Evolutionary conservation across 2,797 vertebrate genomes (phyloP), one percentile per base, ranked within the genome.

Genomic region (Ctenochaetus hawaiiensis): DNA sequence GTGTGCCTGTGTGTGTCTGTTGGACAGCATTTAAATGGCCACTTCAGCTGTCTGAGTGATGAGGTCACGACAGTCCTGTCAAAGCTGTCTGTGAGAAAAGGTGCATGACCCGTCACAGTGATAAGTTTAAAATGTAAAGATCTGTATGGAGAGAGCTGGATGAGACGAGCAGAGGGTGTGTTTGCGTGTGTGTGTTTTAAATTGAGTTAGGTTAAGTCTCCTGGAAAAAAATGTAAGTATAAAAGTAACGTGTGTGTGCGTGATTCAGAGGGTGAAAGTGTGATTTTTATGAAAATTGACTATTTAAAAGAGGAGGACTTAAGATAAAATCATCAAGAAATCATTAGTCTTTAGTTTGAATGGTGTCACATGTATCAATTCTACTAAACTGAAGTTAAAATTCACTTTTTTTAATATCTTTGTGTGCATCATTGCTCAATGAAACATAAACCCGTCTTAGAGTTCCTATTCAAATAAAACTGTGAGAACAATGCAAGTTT

Each of bases 1-100:
- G 44, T 65, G 41, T 67, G 58, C 62, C 4, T 60, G 56, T 73
- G 56, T 49, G 30, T 69, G 61, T 59, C 49, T 57, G 44, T 75
- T 4, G 51, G 62, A 23, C 49, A 39, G 48, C 14, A 67, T 79
- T 76, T 80, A 77, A 83, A 86, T 22, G 56, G 75, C 71, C 67
- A 44, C 49, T 34, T 87, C 87, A 87, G 78, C 81, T 72, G 79
- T 84, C 77, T 78, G 68, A 87, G 78, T 80, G 90, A 88, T 77
- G 86, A 86, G 87, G 89, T 92, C 88, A 85, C 14, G 66, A 66
- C 82, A 68, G 79, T 20, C 53, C 75, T 83, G 87, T 92, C 91
- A 76, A 49, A 77, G 80, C 86, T 80, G 86, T 84, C 85, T 89
- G 67, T 61, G 75, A 62, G 58, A 76, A 69, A 68, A 89, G 77